Evolutionary conservation across 2,797 vertebrate species (phyloP), one percentile per base, ranked within the genome.

Genomic region (Pangasius macronema): DNA sequence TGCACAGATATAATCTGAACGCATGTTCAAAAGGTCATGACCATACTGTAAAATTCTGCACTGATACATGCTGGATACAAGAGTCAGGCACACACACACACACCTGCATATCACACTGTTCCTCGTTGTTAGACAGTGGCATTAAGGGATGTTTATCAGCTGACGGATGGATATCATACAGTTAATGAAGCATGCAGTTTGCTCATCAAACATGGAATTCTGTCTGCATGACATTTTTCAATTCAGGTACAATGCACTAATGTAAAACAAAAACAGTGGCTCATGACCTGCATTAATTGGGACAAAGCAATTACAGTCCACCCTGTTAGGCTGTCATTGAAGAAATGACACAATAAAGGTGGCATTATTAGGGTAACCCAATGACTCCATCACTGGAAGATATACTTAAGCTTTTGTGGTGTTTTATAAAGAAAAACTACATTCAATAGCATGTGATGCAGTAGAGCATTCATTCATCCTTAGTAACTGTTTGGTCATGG

Each of bases 161-260:
- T 79, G 57, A 89, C 87, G 88, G 88, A 89, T 91, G 87, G 89
- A 89, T 86, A 91, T 92, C 89, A 91, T 89, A 88, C 87, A 90
- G 90, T 89, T 92, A 93, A 93, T 91, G 92, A 93, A 91, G 86
- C 88, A 77, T 92, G 89, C 87, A 87, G 90, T 89, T 89, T 90
- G 89, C 83, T 90, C 89, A 93, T 92, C 91, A 90, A 88, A 90
- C 82, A 88, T 68, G 70, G 67, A 85, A 68, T 83, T 84, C 84
- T 68, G 87, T 65, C 86, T 80, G 85, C 65, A 83, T 89, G 86
- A 79, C 86, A 90, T 91, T 90, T 91, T 83, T 90, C 85, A 90
- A 80, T 88, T 84, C 70, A 36, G 84, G 59, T 84, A 88, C 77
- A 79, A 22, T 80, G 82, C 76, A 85, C 53, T 89, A 67, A 81